A percentile compares a stretch with the other conserved stretches of the same genome.
phyloP scores from a whole-genome alignment of 2,113 vertebrate species.

The Dissostichus mawsoni region DNA sequence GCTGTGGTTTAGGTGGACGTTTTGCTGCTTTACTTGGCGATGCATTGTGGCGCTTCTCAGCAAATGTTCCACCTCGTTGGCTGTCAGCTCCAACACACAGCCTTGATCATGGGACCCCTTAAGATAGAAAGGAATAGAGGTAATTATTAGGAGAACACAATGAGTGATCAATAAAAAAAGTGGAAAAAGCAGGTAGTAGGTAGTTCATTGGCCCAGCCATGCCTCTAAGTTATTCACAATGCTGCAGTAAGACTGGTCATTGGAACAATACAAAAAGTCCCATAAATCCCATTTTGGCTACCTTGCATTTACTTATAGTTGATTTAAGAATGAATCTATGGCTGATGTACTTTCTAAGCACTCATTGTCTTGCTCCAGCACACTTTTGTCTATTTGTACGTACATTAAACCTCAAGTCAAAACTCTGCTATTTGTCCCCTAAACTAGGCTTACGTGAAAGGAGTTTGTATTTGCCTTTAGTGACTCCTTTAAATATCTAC shows the following conservation, averaged over 20 bases:
- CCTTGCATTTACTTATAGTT: background rate
- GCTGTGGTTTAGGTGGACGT: background rate
- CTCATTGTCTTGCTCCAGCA: background rate
- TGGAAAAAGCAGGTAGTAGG: background rate
- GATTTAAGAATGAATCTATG: background rate
- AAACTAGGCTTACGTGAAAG: background rate
- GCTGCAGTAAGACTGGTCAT: background rate
- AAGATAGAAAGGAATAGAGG: background rate
- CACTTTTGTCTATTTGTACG: background rate
- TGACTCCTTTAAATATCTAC: background rate
- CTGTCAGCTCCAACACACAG: conserved; percentile 82
- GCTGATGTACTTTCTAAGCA: background rate
- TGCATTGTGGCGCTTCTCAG: conserved; percentile 86
- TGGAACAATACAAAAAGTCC: background rate
- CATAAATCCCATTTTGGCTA: background rate
- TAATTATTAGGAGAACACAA: background rate
- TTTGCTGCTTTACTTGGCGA: conserved; percentile 15
- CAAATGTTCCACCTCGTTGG: conserved; percentile 89
- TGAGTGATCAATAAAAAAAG: background rate
- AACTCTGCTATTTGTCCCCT: background rate
- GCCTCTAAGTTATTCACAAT: background rate
- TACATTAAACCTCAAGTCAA: background rate
- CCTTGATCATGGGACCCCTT: conserved; percentile 63
- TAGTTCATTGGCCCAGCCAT: too few relatives aligned
- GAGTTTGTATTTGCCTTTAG: background rate